Conservation (phyloP, 2,113 vertebrate species). For the Puma concolor region DNA sequence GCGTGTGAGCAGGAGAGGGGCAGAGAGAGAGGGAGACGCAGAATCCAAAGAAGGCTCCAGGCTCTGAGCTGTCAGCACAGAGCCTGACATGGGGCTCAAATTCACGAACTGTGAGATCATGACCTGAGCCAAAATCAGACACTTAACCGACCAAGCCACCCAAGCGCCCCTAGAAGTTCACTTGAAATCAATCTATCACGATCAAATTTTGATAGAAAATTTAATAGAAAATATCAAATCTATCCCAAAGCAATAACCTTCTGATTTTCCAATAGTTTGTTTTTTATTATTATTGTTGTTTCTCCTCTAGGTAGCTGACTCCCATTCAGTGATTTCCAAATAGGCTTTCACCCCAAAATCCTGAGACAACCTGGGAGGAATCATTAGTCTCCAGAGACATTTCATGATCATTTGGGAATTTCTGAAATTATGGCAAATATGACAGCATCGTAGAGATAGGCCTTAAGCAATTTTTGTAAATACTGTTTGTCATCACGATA, state of each 20-base stretch:
- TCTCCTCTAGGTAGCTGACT: neutral
- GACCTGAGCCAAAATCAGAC: no score
- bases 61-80: no score
- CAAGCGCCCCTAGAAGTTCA: neutral
- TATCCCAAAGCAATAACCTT: neutral
- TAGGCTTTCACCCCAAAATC: neutral
- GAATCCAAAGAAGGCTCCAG: no score
- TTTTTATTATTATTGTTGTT: neutral
- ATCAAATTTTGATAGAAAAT: constrained; percentile 21
- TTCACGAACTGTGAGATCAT: no score
- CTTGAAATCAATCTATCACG: neutral
- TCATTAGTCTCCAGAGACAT: neutral
- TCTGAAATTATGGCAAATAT: neutral
- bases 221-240: neutral
- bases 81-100: no score
- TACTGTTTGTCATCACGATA: neutral
- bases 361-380: neutral
- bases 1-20: no score
- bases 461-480: neutral
- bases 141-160: no score
- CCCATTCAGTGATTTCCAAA: neutral
- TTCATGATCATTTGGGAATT: neutral
- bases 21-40: no score
- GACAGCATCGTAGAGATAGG: neutral
- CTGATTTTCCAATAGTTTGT: neutral